These are phyloP conservation scores for Odocoileus virginianus DNA, from an alignment of 2,113 vertebrate species.

Conservation along the genomic window DNA sequence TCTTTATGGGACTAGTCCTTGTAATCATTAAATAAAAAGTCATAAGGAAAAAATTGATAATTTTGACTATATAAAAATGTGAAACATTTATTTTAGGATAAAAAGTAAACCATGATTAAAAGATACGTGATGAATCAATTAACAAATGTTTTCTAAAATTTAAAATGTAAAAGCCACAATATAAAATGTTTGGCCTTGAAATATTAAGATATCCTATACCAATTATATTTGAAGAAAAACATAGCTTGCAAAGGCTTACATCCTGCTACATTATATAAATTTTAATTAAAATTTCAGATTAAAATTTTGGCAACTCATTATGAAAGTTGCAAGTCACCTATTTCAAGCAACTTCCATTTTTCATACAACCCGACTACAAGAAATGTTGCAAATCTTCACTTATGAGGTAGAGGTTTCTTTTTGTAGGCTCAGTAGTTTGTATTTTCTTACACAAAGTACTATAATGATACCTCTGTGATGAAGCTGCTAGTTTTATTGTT, in stretches of 20 bases:
- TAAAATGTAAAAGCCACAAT: not conserved
- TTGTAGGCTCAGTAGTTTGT: not conserved
- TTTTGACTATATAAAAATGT: not conserved
- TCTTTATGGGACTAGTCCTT: not conserved
- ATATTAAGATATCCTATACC: not conserved
- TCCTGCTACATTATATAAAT: not conserved
- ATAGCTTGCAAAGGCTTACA: not conserved
- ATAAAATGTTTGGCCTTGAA: not conserved
- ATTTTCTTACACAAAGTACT: not conserved
- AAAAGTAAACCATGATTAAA: not conserved
- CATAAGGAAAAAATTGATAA: not conserved
- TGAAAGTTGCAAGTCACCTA: not conserved
- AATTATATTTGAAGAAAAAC: not conserved
- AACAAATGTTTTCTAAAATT: not conserved
- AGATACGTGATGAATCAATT: not conserved
- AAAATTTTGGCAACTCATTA: not conserved
- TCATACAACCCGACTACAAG: not conserved
- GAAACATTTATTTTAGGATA: not conserved
- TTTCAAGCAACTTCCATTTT: not conserved
- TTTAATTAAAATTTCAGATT: conserved; percentile 26
- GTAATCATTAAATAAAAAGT: not conserved
- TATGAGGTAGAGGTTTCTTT: not conserved
- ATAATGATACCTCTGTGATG: not conserved
- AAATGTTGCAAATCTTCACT: not conserved
- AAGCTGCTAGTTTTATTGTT: not conserved